phyloP scores from a whole-genome alignment of 2,888 invertebrate species.

The Tetragonula carbonaria region DNA sequence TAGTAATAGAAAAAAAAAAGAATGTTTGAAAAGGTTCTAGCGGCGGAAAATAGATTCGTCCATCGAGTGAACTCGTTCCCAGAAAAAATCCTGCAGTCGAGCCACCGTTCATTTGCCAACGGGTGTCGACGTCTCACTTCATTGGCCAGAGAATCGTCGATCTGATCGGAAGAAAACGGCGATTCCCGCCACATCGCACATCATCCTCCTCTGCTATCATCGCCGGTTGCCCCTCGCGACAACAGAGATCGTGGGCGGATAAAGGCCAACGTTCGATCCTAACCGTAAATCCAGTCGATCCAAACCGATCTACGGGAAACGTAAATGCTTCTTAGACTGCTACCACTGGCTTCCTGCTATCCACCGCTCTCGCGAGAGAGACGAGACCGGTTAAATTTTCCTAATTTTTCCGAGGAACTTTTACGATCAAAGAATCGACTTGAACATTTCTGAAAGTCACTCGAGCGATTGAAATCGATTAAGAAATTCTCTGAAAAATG shows the following conservation, averaged over 20 bases:
- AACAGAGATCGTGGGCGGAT: conserved; percentile 28
- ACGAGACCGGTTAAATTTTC: too few species aligned
- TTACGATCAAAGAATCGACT: too few species aligned
- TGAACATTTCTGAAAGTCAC: too few species aligned
- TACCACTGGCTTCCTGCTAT: neutral
- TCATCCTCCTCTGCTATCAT: conserved; percentile 31
- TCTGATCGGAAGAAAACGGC: conserved; percentile 23
- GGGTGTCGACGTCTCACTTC: conserved; percentile 38
- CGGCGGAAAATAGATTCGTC: neutral
- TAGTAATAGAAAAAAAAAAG: too few species aligned
- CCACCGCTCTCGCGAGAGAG: neutral
- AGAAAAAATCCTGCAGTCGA: neutral
- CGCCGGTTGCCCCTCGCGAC: conserved; percentile 13
- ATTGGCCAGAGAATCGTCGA: conserved; percentile 7
- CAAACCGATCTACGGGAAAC: neutral
- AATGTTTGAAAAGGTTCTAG: too few species aligned
- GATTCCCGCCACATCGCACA: conserved; percentile 30
- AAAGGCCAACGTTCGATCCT: conserved; percentile 8
- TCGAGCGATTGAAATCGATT: too few species aligned
- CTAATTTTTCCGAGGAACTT: too few species aligned
- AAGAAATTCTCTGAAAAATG: too few species aligned
- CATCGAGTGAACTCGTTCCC: neutral
- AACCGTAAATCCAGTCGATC: conserved; percentile 9
- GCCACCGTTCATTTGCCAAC: conserved; percentile 21
- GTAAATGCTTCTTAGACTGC: neutral